Conservation (phyloP, 1,140 invertebrate species). For the Hypsibius dujardini region DNA sequence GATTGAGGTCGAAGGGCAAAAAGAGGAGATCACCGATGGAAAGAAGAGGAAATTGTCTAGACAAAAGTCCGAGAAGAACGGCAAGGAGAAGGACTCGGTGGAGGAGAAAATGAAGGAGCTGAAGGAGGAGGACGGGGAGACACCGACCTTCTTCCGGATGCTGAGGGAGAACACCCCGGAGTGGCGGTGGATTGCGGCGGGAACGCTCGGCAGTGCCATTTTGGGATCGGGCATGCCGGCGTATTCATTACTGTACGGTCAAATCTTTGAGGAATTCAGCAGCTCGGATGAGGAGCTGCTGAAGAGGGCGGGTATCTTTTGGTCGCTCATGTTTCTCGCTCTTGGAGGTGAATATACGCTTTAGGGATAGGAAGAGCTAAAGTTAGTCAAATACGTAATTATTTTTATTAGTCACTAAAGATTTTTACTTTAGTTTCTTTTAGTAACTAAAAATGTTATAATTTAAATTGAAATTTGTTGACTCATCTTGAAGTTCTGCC, state of each 20-base stretch:
- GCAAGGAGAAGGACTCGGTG: conserved; percentile 11
- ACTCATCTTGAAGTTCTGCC: no score
- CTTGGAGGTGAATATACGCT: conserved; percentile 30
- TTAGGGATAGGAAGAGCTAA: conserved; percentile 29
- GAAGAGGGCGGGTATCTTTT: conserved; percentile 35
- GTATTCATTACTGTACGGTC: conserved; percentile 25
- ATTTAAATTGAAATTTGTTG: no score
- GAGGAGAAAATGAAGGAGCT: conserved; percentile 16
- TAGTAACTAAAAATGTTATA: no score
- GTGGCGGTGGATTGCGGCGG: conserved; percentile 23
- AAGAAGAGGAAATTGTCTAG: conserved; percentile 21
- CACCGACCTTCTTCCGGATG: conserved; percentile 24
- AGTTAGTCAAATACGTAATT: conserved; percentile 30
- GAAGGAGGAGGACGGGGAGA: conserved; percentile 22
- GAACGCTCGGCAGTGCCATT: conserved; percentile 22
- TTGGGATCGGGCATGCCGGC: conserved; percentile 24
- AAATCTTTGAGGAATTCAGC: conserved; percentile 29
- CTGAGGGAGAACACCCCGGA: conserved; percentile 23
- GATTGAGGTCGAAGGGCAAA: background rate
- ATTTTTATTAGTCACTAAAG: no score
- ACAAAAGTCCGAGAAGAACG: conserved; percentile 20
- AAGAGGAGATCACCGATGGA: conserved; percentile 15
- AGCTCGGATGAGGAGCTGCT: conserved; percentile 35
- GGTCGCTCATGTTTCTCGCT: conserved; percentile 41
- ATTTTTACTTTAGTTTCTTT: no score